A percentile compares a stretch with the other conserved stretches of the same genome.
phyloP scores from a whole-genome alignment of 2,888 invertebrate species.

The Prenolepis imparis region DNA sequence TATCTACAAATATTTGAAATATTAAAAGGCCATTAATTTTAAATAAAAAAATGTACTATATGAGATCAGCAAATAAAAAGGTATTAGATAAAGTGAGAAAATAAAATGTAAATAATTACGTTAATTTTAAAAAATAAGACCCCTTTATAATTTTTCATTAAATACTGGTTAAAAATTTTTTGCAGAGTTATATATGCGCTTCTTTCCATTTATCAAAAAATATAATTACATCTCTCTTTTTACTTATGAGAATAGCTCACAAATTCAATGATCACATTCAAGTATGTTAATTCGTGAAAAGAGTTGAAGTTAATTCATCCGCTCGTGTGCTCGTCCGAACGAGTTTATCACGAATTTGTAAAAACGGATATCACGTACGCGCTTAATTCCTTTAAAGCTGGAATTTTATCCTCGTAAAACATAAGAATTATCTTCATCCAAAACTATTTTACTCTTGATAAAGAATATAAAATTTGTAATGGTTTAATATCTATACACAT shows the following conservation, averaged over 20 bases:
- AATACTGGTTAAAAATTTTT: not conserved
- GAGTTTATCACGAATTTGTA: not conserved
- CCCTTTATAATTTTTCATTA: not conserved
- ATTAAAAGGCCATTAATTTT: not conserved
- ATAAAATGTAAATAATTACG: not conserved
- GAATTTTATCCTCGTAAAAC: not conserved
- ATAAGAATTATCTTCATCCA: not conserved
- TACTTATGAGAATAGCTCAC: not conserved
- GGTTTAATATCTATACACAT: not conserved
- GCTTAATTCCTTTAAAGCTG: conserved; percentile 10
- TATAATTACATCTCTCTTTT: not conserved
- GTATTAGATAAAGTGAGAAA: not conserved
- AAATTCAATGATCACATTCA: conserved; percentile 3
- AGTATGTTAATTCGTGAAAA: not conserved
- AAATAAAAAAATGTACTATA: not conserved
- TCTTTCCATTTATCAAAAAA: not conserved
- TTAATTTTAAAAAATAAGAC: not conserved
- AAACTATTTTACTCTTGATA: not conserved
- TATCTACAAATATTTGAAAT: not conserved
- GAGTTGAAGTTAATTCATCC: not conserved
- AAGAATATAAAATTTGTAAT: not conserved
- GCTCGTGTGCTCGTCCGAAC: not conserved
- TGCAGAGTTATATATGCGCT: not conserved
- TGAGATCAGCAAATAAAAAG: not conserved
- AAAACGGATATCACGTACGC: not conserved